Percentiles rank a stretch among this genome's conserved stretches.
These are phyloP conservation scores for Cheilosia impressa DNA, from an alignment of 2,888 invertebrate species.

Conservation along the genomic window DNA sequence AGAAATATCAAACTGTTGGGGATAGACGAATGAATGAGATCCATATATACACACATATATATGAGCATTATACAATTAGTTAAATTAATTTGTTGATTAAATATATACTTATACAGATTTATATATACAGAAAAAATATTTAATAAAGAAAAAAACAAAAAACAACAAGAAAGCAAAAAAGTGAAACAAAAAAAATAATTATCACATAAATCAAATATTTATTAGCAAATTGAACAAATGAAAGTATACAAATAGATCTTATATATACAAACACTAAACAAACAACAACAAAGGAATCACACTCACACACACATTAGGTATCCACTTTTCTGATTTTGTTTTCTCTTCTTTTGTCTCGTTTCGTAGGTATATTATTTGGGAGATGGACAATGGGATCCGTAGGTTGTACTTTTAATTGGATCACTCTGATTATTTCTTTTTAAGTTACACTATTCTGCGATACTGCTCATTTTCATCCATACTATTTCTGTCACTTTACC, in stretches of 20 bases:
- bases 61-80: conserved; percentile 75
- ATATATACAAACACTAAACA: conserved; percentile 66
- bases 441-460: too few species aligned
- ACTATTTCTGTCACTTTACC: too few species aligned
- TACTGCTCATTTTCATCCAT: too few species aligned
- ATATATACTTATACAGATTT: conserved; percentile 76
- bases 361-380: not conserved
- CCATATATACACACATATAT: conserved; percentile 74
- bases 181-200: conserved; percentile 64
- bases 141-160: conserved; percentile 52
- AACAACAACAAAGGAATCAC: conserved; percentile 20
- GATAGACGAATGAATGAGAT: conserved; percentile 69
- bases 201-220: conserved; percentile 75
- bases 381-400: not conserved
- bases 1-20: conserved; percentile 71
- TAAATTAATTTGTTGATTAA: conserved; percentile 76
- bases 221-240: conserved; percentile 73
- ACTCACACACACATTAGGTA: conserved; percentile 33
- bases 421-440: too few species aligned
- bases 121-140: conserved; percentile 74
- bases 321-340: conserved; percentile 32
- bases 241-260: conserved; percentile 74
- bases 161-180: conserved; percentile 41
- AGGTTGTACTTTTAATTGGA: not conserved
- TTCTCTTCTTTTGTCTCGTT: not conserved